Percentiles rank a stretch among this genome's conserved stretches.
These are phyloP conservation scores for Hirtodrosophila cameraria DNA, from an alignment of 2,888 invertebrate species.

Conservation along the genomic window DNA sequence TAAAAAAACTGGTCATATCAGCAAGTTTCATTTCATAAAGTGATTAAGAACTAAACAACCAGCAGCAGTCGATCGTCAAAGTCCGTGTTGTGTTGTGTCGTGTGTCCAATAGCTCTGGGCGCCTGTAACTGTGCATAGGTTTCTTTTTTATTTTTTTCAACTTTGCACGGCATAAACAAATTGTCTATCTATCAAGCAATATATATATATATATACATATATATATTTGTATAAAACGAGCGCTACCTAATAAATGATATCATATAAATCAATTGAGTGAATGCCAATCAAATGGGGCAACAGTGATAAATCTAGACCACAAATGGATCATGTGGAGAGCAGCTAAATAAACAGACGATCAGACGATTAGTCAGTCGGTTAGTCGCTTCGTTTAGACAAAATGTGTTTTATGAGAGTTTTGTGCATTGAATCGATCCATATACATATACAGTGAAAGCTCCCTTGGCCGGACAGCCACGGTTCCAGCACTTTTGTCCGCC, in stretches of 20 bases:
- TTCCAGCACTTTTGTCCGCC: too few species aligned
- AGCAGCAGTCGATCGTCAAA: slow-evolving; percentile 43
- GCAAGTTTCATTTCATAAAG: slow-evolving; percentile 39
- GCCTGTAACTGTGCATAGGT: slow-evolving; percentile 16
- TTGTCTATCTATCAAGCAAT: too few species aligned
- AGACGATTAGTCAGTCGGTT: too few species aligned
- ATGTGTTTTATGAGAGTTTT: slow-evolving; percentile 34
- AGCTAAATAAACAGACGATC: slow-evolving; percentile 37
- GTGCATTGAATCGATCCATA: slow-evolving; percentile 9
- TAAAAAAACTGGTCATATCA: slow-evolving; percentile 58
- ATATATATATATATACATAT: slow-evolving; percentile 27
- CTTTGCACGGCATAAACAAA: too few species aligned
- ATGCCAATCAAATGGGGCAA: slow-evolving; percentile 76
- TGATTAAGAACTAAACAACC: slow-evolving; percentile 39
- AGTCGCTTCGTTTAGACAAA: slow-evolving; percentile 25
- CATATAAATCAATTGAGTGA: slow-evolving; percentile 75
- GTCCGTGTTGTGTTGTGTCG: slow-evolving; percentile 22
- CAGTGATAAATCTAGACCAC: slow-evolving; percentile 61
- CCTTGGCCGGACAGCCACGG: too few species aligned
- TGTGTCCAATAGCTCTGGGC: slow-evolving; percentile 9
- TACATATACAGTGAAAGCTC: slow-evolving; percentile 4
- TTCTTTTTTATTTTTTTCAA: too few species aligned
- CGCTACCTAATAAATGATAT: slow-evolving; percentile 72
- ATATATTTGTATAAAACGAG: slow-evolving; percentile 26
- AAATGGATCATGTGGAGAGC: slow-evolving; percentile 48